A percentile compares a stretch with the other conserved stretches of the same genome.
Evolutionary conservation across 2,113 vertebrate species (phyloP).

Genomic region (Leiothrix lutea): DNA sequence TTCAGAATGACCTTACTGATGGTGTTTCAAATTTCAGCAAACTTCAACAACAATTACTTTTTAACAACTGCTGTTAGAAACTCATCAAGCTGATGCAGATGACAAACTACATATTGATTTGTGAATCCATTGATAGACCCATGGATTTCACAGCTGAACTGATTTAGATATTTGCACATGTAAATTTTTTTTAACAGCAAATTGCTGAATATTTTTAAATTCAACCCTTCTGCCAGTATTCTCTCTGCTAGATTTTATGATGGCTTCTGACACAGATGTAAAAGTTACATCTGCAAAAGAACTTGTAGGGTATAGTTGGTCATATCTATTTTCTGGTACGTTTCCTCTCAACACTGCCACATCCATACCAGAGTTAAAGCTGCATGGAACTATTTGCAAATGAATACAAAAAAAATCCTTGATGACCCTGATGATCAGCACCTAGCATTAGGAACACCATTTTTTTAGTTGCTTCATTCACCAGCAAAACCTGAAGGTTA

Average conservation of each 20-base stretch:
- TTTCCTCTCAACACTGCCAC: neutral
- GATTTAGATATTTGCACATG: neutral
- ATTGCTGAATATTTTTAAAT: neutral
- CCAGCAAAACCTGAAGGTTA: neutral
- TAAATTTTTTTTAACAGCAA: neutral
- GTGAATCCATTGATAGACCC: neutral
- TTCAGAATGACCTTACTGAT: neutral
- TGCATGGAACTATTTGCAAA: neutral
- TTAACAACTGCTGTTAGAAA: neutral
- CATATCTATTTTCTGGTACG: neutral
- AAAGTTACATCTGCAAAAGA: neutral
- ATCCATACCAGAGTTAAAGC: neutral
- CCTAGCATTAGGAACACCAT: neutral
- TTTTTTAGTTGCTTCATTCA: neutral
- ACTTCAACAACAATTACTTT: neutral
- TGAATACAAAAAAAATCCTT: neutral
- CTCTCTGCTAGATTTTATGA: neutral
- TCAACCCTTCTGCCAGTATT: neutral
- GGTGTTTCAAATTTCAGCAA: neutral
- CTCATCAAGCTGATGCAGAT: neutral
- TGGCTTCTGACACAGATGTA: neutral
- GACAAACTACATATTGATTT: neutral
- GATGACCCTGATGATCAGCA: neutral
- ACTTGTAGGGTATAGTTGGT: fast-evolving
- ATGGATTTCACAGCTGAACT: neutral